These are phyloP conservation scores for Odontocolon sp. DNA, from an alignment of 2,888 invertebrate genomes.

Conservation along the genomic window DNA sequence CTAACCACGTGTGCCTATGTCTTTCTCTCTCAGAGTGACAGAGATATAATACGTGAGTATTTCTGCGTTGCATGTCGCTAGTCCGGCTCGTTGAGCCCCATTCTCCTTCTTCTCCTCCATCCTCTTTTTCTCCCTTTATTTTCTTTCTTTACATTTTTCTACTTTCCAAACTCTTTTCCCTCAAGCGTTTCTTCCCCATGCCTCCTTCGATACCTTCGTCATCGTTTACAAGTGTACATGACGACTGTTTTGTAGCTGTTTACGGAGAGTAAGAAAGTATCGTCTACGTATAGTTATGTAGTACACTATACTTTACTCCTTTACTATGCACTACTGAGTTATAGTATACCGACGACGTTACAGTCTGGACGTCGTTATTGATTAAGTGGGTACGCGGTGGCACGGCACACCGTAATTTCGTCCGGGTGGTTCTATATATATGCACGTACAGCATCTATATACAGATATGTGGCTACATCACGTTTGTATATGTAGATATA, in stretches of 20 bases:
- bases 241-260: no score
- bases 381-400: slow-evolving; percentile 68
- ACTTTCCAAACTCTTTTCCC: no score
- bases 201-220: no score
- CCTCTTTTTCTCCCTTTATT: slow-evolving; percentile 39
- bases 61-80: slow-evolving; percentile 59
- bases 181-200: no score
- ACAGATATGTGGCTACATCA: not conserved
- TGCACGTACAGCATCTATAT: not conserved
- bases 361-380: slow-evolving; percentile 70
- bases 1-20: not conserved
- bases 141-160: no score
- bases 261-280: no score
- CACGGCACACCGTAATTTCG: slow-evolving; percentile 59
- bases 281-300: no score
- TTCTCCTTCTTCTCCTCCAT: slow-evolving; percentile 9
- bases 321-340: not conserved
- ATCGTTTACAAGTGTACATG: no score
- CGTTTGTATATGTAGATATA: not conserved
- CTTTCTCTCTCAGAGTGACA: no score
- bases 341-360: slow-evolving; percentile 46
- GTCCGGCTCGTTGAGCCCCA: slow-evolving; percentile 31
- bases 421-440: slow-evolving; percentile 11
- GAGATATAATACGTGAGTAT: slow-evolving; percentile 29
- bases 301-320: no score